Percentiles rank a stretch among this genome's conserved stretches.
phyloP scores from a whole-genome alignment of 2,113 vertebrate species.

The Struthio camelus region DNA sequence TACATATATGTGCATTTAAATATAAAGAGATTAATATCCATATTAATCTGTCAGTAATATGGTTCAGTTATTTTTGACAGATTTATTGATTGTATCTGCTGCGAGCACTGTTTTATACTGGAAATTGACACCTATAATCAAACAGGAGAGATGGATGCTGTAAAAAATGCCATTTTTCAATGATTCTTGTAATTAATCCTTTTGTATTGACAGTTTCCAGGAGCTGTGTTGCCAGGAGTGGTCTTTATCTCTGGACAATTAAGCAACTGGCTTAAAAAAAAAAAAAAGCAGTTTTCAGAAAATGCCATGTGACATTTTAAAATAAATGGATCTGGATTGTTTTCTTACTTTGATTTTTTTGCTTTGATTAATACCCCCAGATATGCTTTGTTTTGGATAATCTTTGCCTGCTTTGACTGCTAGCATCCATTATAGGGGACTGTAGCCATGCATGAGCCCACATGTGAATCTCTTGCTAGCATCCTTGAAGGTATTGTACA shows the following conservation, averaged over 20 bases:
- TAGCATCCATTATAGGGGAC: not conserved
- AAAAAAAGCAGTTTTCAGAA: not conserved
- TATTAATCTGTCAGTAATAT: conserved; percentile 23
- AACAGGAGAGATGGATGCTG: not conserved
- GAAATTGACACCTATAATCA: conserved; percentile 26
- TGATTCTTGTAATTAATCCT: conserved; percentile 53
- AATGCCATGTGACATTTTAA: not conserved
- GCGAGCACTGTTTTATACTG: not conserved
- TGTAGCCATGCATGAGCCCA: not conserved
- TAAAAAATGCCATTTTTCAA: conserved; percentile 37
- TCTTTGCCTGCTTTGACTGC: not conserved
- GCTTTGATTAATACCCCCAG: conserved; percentile 16
- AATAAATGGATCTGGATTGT: not conserved
- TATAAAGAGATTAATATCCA: not conserved
- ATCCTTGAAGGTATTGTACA: not conserved
- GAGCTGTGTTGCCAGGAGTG: conserved; percentile 12
- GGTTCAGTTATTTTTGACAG: conserved; percentile 55
- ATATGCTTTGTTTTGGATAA: not conserved
- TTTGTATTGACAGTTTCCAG: conserved; percentile 32
- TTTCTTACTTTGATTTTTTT: conserved; percentile 13
- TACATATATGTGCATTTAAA: fast-evolving
- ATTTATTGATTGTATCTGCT: conserved; percentile 56
- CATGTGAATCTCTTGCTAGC: fast-evolving
- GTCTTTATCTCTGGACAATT: conserved; percentile 49
- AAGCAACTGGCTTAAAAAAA: conserved; percentile 40